A percentile compares a stretch with the other conserved stretches of the same genome.
Evolutionary conservation across 2,888 invertebrate species (phyloP).

Genomic region (Trissonchulus latispiculum): DNA sequence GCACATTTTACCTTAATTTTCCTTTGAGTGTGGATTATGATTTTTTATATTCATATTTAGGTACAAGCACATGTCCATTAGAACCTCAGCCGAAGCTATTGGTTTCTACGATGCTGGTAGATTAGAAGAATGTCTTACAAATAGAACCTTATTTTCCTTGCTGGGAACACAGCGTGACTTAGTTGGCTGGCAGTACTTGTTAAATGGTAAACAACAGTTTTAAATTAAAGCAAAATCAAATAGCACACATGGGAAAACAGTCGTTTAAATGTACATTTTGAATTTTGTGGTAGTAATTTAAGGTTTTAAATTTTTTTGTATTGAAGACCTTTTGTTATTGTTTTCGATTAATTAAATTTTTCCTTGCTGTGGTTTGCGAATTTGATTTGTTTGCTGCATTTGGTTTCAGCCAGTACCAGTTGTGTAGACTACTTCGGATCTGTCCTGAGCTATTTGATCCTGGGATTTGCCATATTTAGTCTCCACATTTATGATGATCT

Average conservation of each 20-base stretch:
- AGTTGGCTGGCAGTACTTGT: conserved; percentile 44
- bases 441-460: conserved; percentile 52
- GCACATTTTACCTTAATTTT: too few species aligned
- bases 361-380: too few species aligned
- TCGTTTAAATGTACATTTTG: too few species aligned
- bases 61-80: conserved; percentile 51
- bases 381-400: too few species aligned
- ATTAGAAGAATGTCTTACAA: conserved; percentile 44
- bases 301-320: conserved; percentile 21
- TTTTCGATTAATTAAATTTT: too few species aligned
- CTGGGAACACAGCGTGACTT: conserved; percentile 47
- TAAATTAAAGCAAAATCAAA: background rate
- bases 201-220: conserved; percentile 37
- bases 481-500: conserved; percentile 47
- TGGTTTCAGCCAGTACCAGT: too few species aligned
- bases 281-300: background rate
- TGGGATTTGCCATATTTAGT: conserved; percentile 52
- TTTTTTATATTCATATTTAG: too few species aligned
- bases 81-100: conserved; percentile 50
- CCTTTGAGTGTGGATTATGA: too few species aligned
- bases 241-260: too few species aligned
- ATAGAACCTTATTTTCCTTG: conserved; percentile 43
- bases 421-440: conserved; percentile 52
- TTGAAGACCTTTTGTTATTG: too few species aligned
- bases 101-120: conserved; percentile 49